These are phyloP conservation scores for Vidua chalybeata DNA, from an alignment of 2,113 vertebrate genomes.

Conservation along the genomic window DNA sequence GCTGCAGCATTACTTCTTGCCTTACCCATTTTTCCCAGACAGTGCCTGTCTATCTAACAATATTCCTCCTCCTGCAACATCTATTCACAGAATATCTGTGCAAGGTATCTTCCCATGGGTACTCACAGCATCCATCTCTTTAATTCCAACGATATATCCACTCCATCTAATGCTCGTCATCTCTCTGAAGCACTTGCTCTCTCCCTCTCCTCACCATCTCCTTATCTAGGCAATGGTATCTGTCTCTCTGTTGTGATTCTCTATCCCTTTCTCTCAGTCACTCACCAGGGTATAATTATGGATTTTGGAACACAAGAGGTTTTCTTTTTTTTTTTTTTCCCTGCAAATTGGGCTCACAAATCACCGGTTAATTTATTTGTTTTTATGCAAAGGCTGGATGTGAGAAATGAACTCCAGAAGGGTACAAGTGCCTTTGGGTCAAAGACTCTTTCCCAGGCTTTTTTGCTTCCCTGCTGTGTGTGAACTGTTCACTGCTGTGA, in stretches of 20 bases:
- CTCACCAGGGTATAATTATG: neutral
- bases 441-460: neutral
- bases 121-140: slow-evolving; percentile 31
- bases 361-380: neutral
- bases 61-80: slow-evolving; percentile 23
- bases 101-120: slow-evolving; percentile 22
- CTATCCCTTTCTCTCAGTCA: neutral
- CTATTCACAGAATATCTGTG: neutral
- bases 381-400: neutral
- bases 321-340: neutral
- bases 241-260: neutral
- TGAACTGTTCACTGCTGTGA: neutral
- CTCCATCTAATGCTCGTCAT: neutral
- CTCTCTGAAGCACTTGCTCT: neutral
- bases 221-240: neutral
- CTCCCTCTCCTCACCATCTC: neutral
- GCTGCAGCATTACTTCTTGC: slow-evolving; percentile 8
- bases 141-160: slow-evolving; percentile 45
- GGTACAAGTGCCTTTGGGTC: neutral
- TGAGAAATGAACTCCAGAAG: neutral
- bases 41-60: slow-evolving; percentile 5
- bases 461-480: neutral
- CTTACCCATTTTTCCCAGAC: slow-evolving; percentile 22
- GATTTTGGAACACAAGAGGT: neutral
- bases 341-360: neutral